phyloP scores from a whole-genome alignment of 2,797 vertebrate species.

The Poeciliopsis gracilis region DNA sequence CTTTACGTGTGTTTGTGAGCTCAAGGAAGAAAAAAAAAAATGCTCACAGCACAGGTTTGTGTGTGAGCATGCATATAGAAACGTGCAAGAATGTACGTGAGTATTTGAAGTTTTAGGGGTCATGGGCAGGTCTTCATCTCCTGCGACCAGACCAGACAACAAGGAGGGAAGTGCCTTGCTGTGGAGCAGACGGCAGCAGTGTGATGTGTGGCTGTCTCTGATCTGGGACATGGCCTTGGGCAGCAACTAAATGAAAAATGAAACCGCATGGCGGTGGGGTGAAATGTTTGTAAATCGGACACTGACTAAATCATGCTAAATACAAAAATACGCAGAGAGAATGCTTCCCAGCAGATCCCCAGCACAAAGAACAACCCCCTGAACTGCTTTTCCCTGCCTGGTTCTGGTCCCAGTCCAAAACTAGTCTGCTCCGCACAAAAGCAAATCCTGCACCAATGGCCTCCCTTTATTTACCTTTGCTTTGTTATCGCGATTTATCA shows the following conservation, averaged over 20 bases:
- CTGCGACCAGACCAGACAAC: conserved; percentile 76
- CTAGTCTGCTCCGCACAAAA: conserved; percentile 56
- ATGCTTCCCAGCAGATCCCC: conserved; percentile 71
- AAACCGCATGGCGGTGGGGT: conserved; percentile 69
- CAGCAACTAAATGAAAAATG: conserved; percentile 81
- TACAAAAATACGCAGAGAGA: conserved; percentile 70
- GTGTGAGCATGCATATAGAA: conserved; percentile 62
- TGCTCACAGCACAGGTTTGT: conserved; percentile 36
- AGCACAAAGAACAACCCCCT: conserved; percentile 63
- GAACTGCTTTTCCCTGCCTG: conserved; percentile 61
- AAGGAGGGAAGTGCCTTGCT: conserved; percentile 66
- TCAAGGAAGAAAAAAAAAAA: conserved; percentile 25
- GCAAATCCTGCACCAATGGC: conserved; percentile 40
- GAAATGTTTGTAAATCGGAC: conserved; percentile 79
- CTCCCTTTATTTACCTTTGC: conserved; percentile 59
- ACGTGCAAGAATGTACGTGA: conserved; percentile 62
- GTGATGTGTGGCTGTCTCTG: conserved; percentile 66
- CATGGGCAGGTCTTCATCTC: conserved; percentile 76
- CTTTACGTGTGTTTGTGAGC: conserved; percentile 52
- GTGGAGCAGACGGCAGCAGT: conserved; percentile 54
- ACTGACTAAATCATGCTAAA: conserved; percentile 72
- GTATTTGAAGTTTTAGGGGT: conserved; percentile 66
- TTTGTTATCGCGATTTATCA: conserved; percentile 67
- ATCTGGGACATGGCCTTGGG: conserved; percentile 78
- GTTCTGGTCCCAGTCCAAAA: conserved; percentile 51